Percentiles rank a stretch among this genome's conserved stretches.
phyloP scores from a whole-genome alignment of 2,797 vertebrate genomes.

The Echeneis naucrates region DNA sequence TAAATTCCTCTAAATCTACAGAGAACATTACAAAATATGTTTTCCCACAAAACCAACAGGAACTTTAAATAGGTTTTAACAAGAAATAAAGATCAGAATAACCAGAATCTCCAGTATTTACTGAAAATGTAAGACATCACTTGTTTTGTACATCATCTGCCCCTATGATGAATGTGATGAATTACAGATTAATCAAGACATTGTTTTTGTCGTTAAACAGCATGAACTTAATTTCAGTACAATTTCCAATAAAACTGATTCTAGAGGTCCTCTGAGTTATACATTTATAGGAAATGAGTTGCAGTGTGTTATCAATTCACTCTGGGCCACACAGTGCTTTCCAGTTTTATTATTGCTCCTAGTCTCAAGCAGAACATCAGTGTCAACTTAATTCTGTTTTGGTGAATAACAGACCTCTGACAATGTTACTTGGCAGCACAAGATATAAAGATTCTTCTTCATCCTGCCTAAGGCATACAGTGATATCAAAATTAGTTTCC shows the following conservation, averaged over 20 bases:
- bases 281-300: slow-evolving; percentile 76
- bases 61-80: background rate
- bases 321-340: slow-evolving; percentile 63
- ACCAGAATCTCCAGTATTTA: background rate
- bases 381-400: slow-evolving; percentile 77
- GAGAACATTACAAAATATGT: background rate
- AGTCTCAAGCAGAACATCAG: slow-evolving; percentile 67
- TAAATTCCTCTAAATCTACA: background rate
- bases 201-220: slow-evolving; percentile 51
- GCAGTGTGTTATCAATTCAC: slow-evolving; percentile 64
- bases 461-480: slow-evolving; percentile 46
- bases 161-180: slow-evolving; percentile 32
- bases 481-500: slow-evolving; percentile 63
- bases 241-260: slow-evolving; percentile 60
- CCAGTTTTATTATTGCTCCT: slow-evolving; percentile 68
- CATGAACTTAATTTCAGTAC: slow-evolving; percentile 66
- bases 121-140: background rate
- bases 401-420: slow-evolving; percentile 71
- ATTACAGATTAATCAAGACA: slow-evolving; percentile 49
- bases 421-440: slow-evolving; percentile 60
- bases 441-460: slow-evolving; percentile 69
- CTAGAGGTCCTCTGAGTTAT: slow-evolving; percentile 56
- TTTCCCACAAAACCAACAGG: background rate
- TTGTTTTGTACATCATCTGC: background rate
- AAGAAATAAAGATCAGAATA: background rate